Conservation (phyloP, 2,888 invertebrate genomes). For the Monopis laevigella region DNA sequence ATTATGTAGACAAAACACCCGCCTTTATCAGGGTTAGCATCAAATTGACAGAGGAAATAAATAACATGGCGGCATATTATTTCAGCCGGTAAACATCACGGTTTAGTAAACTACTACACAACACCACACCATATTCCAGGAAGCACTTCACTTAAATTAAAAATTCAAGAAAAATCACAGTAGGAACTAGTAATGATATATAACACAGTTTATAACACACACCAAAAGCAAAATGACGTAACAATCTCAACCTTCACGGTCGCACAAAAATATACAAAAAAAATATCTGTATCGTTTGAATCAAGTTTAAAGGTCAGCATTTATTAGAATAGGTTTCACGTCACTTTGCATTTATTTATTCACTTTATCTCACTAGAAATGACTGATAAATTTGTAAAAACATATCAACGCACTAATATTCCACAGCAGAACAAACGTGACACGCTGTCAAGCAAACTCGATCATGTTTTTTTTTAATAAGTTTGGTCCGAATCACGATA, state of each 20-base stretch:
- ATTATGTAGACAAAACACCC: conserved; percentile 27
- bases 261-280: conserved; percentile 49
- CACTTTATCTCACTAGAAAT: not conserved
- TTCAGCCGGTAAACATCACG: conserved; percentile 52
- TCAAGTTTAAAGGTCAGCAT: not conserved
- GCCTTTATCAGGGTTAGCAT: conserved; percentile 29
- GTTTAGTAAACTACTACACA: not conserved
- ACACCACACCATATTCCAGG: conserved; percentile 28
- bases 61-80: conserved; percentile 65
- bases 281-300: conserved; percentile 25
- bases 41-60: conserved; percentile 59
- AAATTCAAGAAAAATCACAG: not conserved
- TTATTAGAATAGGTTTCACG: not conserved
- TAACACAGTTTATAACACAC: conserved; percentile 44
- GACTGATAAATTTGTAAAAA: conserved; percentile 4
- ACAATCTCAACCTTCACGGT: conserved; percentile 68
- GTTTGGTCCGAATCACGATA: not conserved
- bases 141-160: conserved; percentile 27
- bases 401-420: conserved; percentile 26
- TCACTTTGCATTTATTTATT: conserved; percentile 5
- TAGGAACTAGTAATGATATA: conserved; percentile 23
- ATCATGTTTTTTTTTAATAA: not conserved
- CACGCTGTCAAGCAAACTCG: conserved; percentile 54
- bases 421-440: conserved; percentile 59
- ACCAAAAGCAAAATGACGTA: conserved; percentile 63